A percentile compares a stretch with the other conserved stretches of the same genome.
Evolutionary conservation across 1,140 invertebrate species (phyloP).

Genomic region (Sarcophaga peregrina): DNA sequence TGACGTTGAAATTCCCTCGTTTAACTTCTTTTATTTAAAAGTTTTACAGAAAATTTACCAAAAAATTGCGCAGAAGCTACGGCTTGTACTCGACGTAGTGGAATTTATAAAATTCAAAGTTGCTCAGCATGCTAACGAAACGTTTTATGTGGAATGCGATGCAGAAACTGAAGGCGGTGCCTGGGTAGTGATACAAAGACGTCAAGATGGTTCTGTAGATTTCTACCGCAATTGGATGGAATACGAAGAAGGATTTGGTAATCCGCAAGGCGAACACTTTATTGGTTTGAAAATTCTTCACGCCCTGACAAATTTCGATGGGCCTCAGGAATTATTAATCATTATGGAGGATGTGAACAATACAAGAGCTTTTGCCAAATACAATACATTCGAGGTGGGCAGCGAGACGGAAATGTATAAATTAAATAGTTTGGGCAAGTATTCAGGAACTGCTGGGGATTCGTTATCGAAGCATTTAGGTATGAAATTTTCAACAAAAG

Average conservation of each 20-base stretch:
- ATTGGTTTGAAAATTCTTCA: conserved; percentile 71
- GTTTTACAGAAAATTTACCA: neutral
- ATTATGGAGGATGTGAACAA: conserved; percentile 69
- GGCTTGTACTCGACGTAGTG: neutral
- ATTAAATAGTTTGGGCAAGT: conserved; percentile 74
- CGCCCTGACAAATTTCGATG: conserved; percentile 67
- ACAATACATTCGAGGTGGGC: conserved; percentile 74
- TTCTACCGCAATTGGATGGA: conserved; percentile 73
- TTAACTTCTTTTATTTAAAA: too few species aligned
- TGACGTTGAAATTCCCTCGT: too few species aligned
- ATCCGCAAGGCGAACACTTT: conserved; percentile 72
- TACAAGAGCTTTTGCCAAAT: too few species aligned
- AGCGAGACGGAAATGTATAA: conserved; percentile 74
- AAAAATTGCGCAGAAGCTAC: neutral
- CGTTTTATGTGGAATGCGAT: conserved; percentile 14
- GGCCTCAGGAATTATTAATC: conserved; percentile 74
- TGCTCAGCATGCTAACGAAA: neutral
- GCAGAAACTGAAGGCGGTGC: conserved; percentile 3
- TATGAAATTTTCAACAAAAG: conserved; percentile 76
- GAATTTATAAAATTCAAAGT: neutral
- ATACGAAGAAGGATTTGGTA: conserved; percentile 73
- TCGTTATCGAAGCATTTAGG: conserved; percentile 76
- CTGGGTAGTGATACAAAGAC: conserved; percentile 73
- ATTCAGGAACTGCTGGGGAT: conserved; percentile 74
- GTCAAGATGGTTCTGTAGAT: conserved; percentile 72